Evolutionary conservation across 2,888 invertebrate genomes (phyloP).

Genomic region (Panzeria rudis): DNA sequence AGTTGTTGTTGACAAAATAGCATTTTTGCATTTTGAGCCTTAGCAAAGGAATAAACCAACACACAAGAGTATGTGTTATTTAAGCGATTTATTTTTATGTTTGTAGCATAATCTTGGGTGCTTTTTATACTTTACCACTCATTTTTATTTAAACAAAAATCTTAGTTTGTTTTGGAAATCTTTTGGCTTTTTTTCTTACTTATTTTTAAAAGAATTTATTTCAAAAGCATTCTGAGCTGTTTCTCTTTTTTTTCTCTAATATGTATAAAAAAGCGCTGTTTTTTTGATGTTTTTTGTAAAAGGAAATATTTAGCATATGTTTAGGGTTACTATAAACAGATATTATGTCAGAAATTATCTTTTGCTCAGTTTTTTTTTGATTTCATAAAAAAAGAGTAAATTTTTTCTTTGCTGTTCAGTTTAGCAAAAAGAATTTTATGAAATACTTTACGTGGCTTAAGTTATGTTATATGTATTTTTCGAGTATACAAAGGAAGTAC

Average conservation of each 20-base stretch:
- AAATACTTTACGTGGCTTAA: conserved; percentile 13
- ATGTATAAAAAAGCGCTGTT: conserved; percentile 39
- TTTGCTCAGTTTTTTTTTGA: conserved; percentile 30
- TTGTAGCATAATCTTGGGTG: conserved; percentile 75
- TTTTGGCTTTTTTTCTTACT: conserved; percentile 44
- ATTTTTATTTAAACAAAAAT: conserved; percentile 73
- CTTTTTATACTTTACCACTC: conserved; percentile 1
- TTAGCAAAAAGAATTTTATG: conserved; percentile 11
- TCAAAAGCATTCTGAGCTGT: conserved; percentile 60
- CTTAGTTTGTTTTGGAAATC: conserved; percentile 63
- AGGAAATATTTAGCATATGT: conserved; percentile 65
- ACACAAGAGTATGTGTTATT: conserved; percentile 49
- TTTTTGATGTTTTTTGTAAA: no score
- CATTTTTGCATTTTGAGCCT: conserved; percentile 33
- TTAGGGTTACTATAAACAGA: conserved; percentile 47
- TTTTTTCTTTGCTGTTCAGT: conserved; percentile 38
- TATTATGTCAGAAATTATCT: conserved; percentile 66
- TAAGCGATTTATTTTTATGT: conserved; percentile 44
- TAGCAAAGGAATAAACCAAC: conserved; percentile 25
- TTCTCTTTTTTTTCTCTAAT: conserved; percentile 6
- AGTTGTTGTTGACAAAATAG: conserved; percentile 60
- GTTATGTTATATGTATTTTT: not conserved
- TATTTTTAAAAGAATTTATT: conserved; percentile 65
- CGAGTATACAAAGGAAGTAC: no score
- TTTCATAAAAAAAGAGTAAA: conserved; percentile 15